Evolutionary conservation across 2,113 vertebrate genomes (phyloP), one percentile per base, ranked within the genome.

Genomic region (Gasterosteus aculeatus): DNA sequence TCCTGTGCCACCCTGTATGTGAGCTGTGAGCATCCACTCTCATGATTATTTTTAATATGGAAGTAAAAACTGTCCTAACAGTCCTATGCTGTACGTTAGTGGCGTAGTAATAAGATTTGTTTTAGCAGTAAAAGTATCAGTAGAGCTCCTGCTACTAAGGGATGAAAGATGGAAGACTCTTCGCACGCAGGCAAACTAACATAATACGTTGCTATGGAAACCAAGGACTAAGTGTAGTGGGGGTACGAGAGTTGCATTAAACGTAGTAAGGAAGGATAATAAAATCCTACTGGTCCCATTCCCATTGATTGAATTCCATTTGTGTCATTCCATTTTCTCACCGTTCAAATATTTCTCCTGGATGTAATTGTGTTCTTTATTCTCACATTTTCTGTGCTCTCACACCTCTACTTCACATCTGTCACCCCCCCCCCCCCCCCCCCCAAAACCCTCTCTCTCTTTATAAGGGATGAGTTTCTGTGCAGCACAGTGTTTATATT

Each of bases 191-290:
- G 8, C 39, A 33, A 72, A 66, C 11, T 29, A 72, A 72, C 57
- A 72, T 42, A 56, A 49, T 31, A 75, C 1, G 76, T 89, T 82
- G 54, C 75, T 57, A 80, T 81, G 72, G 69, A 42, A 78, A 89
- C 80, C 65, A 59, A 70, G 53, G 66, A 84, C 56, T 77, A 66
- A 64, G 39, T 56, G 38, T 29, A 64, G 73, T 39, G 16, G n/a
- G 12, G 75, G 9, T 19, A n/a, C 46, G 47, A 62, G 41, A 53
- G 39, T 39, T 31, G 53, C n/a, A 29, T 18, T 54, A 10, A 26
- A 64, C 26, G 35, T 12, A 9, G 31, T 53, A 10, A 66, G 44
- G 18, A 61, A 19, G 29, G 39, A 5, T 19, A 18, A n/a, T n/a
- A 42, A 49, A 29, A 51, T 59, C 64, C 58, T 47, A 61, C 56